phyloP scores from a whole-genome alignment of 2,797 vertebrate species.

The Scyliorhinus canicula region DNA sequence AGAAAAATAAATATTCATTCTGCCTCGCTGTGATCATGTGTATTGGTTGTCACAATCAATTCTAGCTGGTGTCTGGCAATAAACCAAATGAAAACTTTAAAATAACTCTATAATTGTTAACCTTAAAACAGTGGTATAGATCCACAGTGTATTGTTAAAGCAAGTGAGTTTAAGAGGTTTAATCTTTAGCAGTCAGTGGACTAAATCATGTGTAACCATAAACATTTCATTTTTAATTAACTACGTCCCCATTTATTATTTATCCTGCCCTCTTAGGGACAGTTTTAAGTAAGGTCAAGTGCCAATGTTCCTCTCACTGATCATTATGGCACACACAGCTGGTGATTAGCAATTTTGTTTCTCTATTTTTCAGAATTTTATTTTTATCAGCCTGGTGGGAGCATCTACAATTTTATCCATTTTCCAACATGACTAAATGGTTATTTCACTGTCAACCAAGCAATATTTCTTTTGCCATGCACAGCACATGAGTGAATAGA shows the following conservation, averaged over 20 bases:
- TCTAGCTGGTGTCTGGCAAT: neutral
- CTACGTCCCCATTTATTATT: slow-evolving; percentile 53
- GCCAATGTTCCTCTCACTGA: neutral
- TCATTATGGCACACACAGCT: neutral
- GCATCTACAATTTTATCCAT: neutral
- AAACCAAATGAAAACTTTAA: slow-evolving; percentile 31
- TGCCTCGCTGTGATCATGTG: neutral
- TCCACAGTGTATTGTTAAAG: slow-evolving; percentile 48
- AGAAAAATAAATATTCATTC: neutral
- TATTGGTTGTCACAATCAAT: neutral
- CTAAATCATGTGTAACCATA: slow-evolving; percentile 53
- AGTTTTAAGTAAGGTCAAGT: slow-evolving; percentile 35
- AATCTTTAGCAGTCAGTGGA: slow-evolving; percentile 51
- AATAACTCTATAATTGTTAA: slow-evolving; percentile 25
- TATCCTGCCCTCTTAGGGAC: slow-evolving; percentile 53
- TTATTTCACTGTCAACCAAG: neutral
- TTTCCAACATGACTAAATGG: neutral
- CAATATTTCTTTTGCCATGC: neutral
- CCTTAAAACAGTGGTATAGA: slow-evolving; percentile 30
- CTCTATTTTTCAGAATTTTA: neutral
- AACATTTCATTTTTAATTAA: slow-evolving; percentile 62
- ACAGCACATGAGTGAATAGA: neutral
- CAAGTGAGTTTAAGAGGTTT: slow-evolving; percentile 50
- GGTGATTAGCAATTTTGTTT: slow-evolving; percentile 13
- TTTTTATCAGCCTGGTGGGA: slow-evolving; percentile 7